A percentile compares a stretch with the other conserved stretches of the same genome.
phyloP scores from a whole-genome alignment of 2,797 vertebrate genomes.

The Astyanax mexicanus region DNA sequence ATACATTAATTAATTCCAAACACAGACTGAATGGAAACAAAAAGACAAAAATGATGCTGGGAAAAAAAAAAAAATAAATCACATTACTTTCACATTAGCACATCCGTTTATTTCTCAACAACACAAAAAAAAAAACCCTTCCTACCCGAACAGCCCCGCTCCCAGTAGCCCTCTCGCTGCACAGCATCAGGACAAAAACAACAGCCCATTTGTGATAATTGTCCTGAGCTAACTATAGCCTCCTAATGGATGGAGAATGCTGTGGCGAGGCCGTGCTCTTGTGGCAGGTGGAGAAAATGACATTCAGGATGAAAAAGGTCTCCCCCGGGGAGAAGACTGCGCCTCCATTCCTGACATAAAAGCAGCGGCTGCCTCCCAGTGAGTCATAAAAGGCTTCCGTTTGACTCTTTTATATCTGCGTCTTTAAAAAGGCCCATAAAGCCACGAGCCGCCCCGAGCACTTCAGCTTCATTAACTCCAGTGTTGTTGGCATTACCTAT shows the following conservation, averaged over 20 bases:
- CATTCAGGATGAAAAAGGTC: slow-evolving; percentile 38
- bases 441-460: slow-evolving; percentile 34
- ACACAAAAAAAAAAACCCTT: not conserved
- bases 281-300: slow-evolving; percentile 39
- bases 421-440: slow-evolving; percentile 55
- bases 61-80: not conserved
- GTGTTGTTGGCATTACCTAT: slow-evolving; percentile 38
- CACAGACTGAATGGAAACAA: no score
- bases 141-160: not conserved
- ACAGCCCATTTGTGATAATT: slow-evolving; percentile 9
- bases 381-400: slow-evolving; percentile 57
- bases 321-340: slow-evolving; percentile 28
- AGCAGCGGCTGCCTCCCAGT: slow-evolving; percentile 25
- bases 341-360: slow-evolving; percentile 28
- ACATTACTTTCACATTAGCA: slow-evolving; percentile 2
- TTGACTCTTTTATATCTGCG: slow-evolving; percentile 54
- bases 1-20: no score
- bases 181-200: slow-evolving; percentile 1
- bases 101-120: not conserved
- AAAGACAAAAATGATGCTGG: no score
- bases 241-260: slow-evolving; percentile 33
- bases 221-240: slow-evolving; percentile 25
- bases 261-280: slow-evolving; percentile 14
- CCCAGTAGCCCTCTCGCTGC: not conserved
- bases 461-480: slow-evolving; percentile 49